These are phyloP conservation scores for Mizuhopecten yessoensis DNA, from an alignment of 1,140 invertebrate genomes.

Conservation along the genomic window DNA sequence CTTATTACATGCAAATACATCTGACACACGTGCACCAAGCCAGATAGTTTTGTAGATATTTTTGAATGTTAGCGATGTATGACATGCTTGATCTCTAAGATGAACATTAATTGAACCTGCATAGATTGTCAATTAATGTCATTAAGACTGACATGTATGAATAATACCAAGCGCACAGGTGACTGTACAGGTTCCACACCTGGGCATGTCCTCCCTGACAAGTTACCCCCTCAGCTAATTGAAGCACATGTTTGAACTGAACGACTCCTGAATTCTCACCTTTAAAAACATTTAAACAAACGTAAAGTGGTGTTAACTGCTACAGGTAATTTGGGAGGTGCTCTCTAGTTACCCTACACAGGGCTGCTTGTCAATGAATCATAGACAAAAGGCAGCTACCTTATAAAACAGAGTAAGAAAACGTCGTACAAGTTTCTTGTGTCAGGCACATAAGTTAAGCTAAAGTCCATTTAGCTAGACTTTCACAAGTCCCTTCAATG, in stretches of 20 bases:
- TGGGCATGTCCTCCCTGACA: background rate
- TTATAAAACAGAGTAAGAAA: background rate
- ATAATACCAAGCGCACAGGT: background rate
- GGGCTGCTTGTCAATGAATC: background rate
- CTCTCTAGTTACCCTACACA: background rate
- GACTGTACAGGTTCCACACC: background rate
- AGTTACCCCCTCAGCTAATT: background rate
- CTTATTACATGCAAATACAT: no score
- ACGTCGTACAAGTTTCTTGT: background rate
- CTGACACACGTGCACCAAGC: no score
- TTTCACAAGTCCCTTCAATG: no score
- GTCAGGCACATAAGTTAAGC: background rate
- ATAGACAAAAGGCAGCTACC: background rate
- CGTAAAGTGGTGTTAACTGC: conserved; percentile 30
- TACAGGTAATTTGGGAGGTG: conserved; percentile 25
- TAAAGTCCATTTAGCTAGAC: no score
- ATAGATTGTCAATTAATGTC: background rate
- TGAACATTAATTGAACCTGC: background rate
- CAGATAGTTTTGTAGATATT: no score
- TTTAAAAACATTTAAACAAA: conserved; percentile 40
- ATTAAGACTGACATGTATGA: background rate
- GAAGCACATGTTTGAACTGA: conserved; percentile 17
- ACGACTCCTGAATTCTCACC: conserved; percentile 31
- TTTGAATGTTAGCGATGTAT: no score
- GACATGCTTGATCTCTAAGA: no score